phyloP scores from a whole-genome alignment of 2,113 vertebrate species.

The Heterochromis multidens region DNA sequence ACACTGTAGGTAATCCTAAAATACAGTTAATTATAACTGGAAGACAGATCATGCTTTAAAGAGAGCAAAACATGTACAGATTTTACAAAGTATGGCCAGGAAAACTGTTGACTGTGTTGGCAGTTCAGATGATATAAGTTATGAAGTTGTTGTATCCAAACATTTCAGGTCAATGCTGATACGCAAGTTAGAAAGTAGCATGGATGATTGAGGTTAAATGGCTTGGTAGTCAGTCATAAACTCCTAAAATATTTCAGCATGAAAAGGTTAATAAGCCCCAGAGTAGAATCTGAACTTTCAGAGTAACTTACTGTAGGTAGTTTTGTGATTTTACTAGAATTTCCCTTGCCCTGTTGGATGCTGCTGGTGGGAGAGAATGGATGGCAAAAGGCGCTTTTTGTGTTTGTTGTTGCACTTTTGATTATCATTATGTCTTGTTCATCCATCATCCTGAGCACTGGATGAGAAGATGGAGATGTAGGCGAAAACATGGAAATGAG shows the following conservation, averaged over 20 bases:
- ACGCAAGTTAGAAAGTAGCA: not conserved
- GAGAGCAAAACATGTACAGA: constrained; percentile 30
- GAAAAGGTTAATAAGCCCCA: not conserved
- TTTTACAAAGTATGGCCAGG: constrained; percentile 6
- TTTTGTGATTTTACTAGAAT: not conserved
- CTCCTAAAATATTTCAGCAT: not conserved
- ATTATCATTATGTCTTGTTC: constrained; percentile 27
- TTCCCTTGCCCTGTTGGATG: constrained; percentile 9
- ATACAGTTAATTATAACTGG: constrained; percentile 21
- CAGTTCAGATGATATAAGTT: constrained; percentile 24
- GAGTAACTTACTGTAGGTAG: constrained; percentile 1
- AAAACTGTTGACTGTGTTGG: constrained; percentile 11
- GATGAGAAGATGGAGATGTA: constrained; percentile 73
- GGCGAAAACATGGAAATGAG: constrained; percentile 68
- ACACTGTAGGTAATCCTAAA: constrained; percentile 1
- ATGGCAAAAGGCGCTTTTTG: constrained; percentile 79
- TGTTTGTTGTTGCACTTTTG: constrained; percentile 35
- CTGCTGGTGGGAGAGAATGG: constrained; percentile 75
- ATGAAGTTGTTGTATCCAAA: not conserved
- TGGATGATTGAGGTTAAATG: constrained; percentile 11
- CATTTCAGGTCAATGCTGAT: not conserved
- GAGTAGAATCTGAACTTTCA: constrained; percentile 7
- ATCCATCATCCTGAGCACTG: constrained; percentile 61
- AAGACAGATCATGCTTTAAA: constrained; percentile 62
- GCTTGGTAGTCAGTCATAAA: not conserved